These are phyloP conservation scores for Schizaphis graminum DNA, from an alignment of 2,888 invertebrate genomes.

Conservation along the genomic window DNA sequence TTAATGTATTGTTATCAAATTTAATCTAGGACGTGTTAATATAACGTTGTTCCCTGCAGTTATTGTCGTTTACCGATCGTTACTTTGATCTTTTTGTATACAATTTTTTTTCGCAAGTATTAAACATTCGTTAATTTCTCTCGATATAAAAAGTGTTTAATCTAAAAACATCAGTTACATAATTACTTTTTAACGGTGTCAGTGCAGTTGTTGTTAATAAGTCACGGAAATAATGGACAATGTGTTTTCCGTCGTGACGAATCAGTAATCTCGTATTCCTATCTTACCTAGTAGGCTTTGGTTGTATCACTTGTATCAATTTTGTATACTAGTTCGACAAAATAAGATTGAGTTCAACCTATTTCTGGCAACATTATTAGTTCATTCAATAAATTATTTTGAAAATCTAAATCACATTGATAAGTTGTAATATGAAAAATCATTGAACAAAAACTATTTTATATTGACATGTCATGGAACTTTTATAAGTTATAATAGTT, in stretches of 20 bases:
- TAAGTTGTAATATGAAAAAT: neutral
- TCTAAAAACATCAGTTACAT: neutral
- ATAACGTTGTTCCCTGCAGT: neutral
- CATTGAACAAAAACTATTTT: conserved; percentile 29
- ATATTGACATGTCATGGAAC: conserved; percentile 3
- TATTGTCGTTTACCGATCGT: neutral
- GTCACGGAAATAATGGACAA: neutral
- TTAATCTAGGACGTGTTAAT: neutral
- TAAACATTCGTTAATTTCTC: neutral
- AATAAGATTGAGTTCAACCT: neutral
- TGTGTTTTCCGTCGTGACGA: neutral
- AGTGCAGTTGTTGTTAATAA: neutral
- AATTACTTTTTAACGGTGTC: neutral
- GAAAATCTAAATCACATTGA: neutral
- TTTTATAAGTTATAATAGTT: conserved; percentile 40
- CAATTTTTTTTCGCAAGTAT: neutral
- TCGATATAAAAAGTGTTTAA: neutral
- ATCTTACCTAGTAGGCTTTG: neutral
- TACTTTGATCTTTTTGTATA: neutral
- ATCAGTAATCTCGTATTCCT: neutral
- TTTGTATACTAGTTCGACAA: neutral
- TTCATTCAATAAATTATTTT: neutral
- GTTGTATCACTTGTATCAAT: neutral
- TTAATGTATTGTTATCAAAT: neutral
- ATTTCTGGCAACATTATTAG: neutral